These are phyloP conservation scores for Argopecten irradians DNA, from an alignment of 1,140 invertebrate species.

Conservation along the genomic window DNA sequence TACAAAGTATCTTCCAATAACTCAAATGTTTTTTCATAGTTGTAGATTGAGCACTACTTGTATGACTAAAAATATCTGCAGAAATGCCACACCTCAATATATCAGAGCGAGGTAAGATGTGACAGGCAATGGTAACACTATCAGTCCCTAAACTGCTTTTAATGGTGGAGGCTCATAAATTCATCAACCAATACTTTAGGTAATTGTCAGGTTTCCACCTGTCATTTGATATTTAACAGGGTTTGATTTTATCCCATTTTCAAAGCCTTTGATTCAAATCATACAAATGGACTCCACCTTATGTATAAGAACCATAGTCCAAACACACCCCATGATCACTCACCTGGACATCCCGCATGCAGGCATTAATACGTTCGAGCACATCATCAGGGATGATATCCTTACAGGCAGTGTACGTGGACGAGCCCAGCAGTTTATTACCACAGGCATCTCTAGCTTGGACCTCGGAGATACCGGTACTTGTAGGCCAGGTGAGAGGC, in stretches of 20 bases:
- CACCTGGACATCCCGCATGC: slow-evolving; percentile 53
- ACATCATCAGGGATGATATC: slow-evolving; percentile 39
- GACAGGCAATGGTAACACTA: no score
- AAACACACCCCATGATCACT: not conserved
- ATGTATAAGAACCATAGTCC: no score
- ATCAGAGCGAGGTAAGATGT: no score
- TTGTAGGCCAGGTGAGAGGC: slow-evolving; percentile 47
- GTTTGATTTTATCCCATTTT: no score
- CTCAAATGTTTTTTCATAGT: not conserved
- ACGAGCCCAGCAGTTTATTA: slow-evolving; percentile 26
- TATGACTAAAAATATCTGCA: not conserved
- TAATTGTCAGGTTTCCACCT: no score
- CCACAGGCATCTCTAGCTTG: slow-evolving; percentile 45
- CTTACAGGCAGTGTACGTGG: slow-evolving; percentile 41
- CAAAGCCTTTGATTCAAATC: no score
- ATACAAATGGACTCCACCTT: no score
- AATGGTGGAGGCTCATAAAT: no score
- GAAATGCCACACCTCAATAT: no score
- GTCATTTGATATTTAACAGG: no score
- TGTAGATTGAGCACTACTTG: not conserved
- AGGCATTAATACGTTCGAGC: slow-evolving; percentile 44
- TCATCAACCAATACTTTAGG: no score
- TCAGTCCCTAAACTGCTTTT: no score
- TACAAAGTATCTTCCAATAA: not conserved
- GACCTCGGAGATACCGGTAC: slow-evolving; percentile 41